Evolutionary conservation across 2,113 vertebrate genomes (phyloP), one percentile per base, ranked within the genome.

Genomic region (Onychostruthus taczanowskii): DNA sequence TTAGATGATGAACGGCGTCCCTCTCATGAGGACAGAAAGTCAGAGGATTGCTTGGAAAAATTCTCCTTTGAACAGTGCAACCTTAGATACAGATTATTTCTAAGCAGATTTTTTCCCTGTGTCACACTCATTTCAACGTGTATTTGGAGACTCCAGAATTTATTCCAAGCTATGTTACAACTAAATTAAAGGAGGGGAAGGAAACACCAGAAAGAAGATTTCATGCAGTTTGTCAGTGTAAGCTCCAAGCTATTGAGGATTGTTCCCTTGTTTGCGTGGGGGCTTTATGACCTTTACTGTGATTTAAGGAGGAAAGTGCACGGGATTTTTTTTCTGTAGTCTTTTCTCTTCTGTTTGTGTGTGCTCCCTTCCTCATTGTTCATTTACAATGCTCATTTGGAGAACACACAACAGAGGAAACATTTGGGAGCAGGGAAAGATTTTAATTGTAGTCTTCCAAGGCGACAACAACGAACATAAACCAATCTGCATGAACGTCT

Each of bases 1-100:
- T 97, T 93, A 96, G 89, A 94, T 73, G 83, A 87, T 94, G 94
- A 97, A 89, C 22, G 1, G 41, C 68, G 79, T 62, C 37, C 39
- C 66, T 96, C 92, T 96, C 91, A 16, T 11, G 47, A 70, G 43
- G 49, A 82, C 21, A 9, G 7, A 43, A 19, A 89, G 83, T 53
- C 59, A 58, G 66, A 79, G 76, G 20, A 63, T 28, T 63, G n/a
- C 87, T 76, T n/a, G 35, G 46, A 28, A 63, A 81, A 95, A 63
- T 28, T 92, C 49, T 52, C 20, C 79, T 82, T 83, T 74, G 62
- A 90, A 92, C 72, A 31, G 49, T 33, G 44, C 55, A 77, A 47
- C 26, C 44, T 43, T 55, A 28, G 24, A 50, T 31, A 35, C 81
- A 69, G 55, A 72, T 84, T 62, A 33, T 86, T 91, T 87, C 92